Evolutionary conservation across 2,113 vertebrate genomes (phyloP).

Genomic region (Sylvilagus bachmani): DNA sequence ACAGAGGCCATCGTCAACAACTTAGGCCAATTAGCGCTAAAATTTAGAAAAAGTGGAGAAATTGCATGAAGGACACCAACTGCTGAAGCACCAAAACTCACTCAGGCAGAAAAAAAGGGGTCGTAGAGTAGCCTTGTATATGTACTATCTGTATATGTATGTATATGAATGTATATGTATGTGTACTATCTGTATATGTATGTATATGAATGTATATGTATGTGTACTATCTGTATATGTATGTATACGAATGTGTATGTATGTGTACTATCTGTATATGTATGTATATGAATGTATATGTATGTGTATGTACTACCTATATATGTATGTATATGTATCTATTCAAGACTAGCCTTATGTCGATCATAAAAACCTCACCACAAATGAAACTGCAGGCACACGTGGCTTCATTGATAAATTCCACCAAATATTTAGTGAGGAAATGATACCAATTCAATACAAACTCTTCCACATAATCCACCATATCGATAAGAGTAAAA

Average conservation of each 20-base stretch:
- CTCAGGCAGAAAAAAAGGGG: neutral
- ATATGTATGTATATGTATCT: too few species aligned
- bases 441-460: slow-evolving; percentile 25
- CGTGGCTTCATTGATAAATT: slow-evolving; percentile 36
- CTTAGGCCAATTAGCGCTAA: neutral
- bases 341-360: neutral
- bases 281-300: too few species aligned
- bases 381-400: slow-evolving; percentile 30
- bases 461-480: slow-evolving; percentile 40
- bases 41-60: slow-evolving; percentile 39
- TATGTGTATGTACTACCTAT: too few species aligned
- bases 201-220: too few species aligned
- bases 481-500: neutral
- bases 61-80: slow-evolving; percentile 54
- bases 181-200: too few species aligned
- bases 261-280: too few species aligned
- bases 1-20: neutral
- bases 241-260: too few species aligned
- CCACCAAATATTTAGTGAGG: slow-evolving; percentile 1
- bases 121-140: neutral
- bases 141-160: too few species aligned
- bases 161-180: too few species aligned
- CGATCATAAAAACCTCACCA: neutral
- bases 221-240: too few species aligned
- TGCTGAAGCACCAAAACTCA: neutral